Evolutionary conservation across 2,888 invertebrate genomes (phyloP).

Genomic region (Catocala nupta): DNA sequence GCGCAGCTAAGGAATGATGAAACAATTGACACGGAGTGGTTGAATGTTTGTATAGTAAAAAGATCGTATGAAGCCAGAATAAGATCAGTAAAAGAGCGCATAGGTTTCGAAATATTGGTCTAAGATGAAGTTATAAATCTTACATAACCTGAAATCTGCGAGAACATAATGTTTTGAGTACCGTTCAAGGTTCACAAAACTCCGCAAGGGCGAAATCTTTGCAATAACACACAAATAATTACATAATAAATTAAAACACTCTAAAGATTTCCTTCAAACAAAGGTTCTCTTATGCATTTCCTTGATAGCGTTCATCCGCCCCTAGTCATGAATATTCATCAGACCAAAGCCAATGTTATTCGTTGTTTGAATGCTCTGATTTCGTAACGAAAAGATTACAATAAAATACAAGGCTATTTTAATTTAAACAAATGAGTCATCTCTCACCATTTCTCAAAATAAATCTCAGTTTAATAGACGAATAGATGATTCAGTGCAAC

Average conservation of each 20-base stretch:
- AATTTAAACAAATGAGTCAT: not conserved
- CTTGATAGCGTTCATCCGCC: slow-evolving; percentile 45
- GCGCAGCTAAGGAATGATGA: too few relatives aligned
- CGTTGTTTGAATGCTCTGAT: slow-evolving; percentile 10
- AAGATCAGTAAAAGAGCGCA: too few relatives aligned
- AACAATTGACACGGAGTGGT: too few relatives aligned
- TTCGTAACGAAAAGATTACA: slow-evolving; percentile 23
- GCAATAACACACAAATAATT: slow-evolving; percentile 34
- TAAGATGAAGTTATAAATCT: not conserved
- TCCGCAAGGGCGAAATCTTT: slow-evolving; percentile 31
- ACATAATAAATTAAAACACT: slow-evolving; percentile 40
- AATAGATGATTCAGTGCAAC: too few relatives aligned
- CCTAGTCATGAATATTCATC: slow-evolving; percentile 52
- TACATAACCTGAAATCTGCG: not conserved
- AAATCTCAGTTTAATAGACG: not conserved
- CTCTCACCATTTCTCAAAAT: not conserved
- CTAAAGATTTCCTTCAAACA: slow-evolving; percentile 45
- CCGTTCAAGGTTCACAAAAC: slow-evolving; percentile 1
- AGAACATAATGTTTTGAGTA: not conserved
- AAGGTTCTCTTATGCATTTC: slow-evolving; percentile 47
- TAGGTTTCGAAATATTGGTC: too few relatives aligned
- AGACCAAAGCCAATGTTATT: slow-evolving; percentile 27
- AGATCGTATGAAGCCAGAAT: too few relatives aligned
- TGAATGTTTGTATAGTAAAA: too few relatives aligned
- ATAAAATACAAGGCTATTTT: not conserved